Base-by-base conservation (phyloP, 2,888 invertebrate genomes). In the Cephus rjabovi region DNA sequence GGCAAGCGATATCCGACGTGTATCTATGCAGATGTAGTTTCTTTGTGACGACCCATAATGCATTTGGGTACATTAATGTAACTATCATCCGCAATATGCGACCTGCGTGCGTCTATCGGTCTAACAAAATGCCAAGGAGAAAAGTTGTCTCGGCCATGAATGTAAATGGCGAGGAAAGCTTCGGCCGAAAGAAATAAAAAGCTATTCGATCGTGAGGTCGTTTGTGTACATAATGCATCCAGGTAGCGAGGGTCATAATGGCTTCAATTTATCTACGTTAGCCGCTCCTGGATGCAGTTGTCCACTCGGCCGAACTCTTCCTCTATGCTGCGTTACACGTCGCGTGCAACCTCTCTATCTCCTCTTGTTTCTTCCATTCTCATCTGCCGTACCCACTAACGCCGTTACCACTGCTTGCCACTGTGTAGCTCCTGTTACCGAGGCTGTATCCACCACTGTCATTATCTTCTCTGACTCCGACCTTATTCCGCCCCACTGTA, bases 231-330 rank as follows among this genome's bases (percentile, higher is more conserved):
- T 33, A 35, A 68, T 11, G 73, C 76, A 73, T 73, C 34, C 76
- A 73, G 76, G 76, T 76, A 76, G 74, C 69, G 69, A 69, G 77
- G 69, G 77, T 77, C 74, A 34, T 77, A 77, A 77, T 74, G 77
- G 31, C 34, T 34, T 34, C 77, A 74, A 77, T 77, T 77, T 77
- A 74, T 77, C 77, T 77, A 74, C 70, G 69, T 77, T 77, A 77
- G 35, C 71, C 12, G 31, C 34, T 71, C 71, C 71, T 31, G 34
- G 33, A 71, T 71, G 71, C 33, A 34, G 34, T 34, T 71, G 33
- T 33, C 71, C 71, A 34, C 31, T 71, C 71, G 33, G 31, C 71
- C 23, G 56, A 56, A 34, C 71, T 71, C 71, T 34, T 71, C 71
- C 34, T 71, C 71, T 23, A 4, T 12, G 71, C 12, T 12, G 34